Base-by-base conservation (phyloP, 2,113 vertebrate genomes). In the Sporophila hypoxantha region DNA sequence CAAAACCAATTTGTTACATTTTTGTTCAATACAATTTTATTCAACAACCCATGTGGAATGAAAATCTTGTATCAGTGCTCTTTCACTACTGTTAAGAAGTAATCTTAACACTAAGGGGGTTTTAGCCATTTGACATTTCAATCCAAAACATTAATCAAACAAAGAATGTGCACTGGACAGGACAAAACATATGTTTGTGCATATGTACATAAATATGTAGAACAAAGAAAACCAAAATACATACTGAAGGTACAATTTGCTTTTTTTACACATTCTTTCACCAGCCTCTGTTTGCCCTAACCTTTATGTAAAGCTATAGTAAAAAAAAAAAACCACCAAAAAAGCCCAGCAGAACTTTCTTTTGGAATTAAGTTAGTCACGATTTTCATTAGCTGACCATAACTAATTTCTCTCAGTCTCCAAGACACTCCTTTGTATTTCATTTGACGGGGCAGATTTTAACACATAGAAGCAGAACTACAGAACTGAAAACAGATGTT, bases 131-230 rank as follows among this genome's bases (percentile, higher is more conserved):
- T 83, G 32, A n/a, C 17, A 52, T 71, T 69, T 71, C 64, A 59
- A 73, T 52, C 17, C 26, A 56, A 81, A 25, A n/a, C 9, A 62
- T 37, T 20, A 66, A 76, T 42, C 70, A 37, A 80, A 85, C 9
- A 74, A 85, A 79, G 10, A 79, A 69, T 6, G 9, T 18, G n/a
- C 29, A 70, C 15, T 9, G 21, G 30, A 62, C n/a, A 32, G 62
- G 26, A 79, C 6, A 68, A 74, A 79, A 41, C 0, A 0, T 3
- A 17, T 12, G 27, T 55, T 30, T 75, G 16, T 42, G 6, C 3
- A 5, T 15, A 37, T 11, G 3, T 36, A 42, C 1, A 81, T 7
- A 41, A 23, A 49, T 3, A 57, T 0, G 7, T 9, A 53, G 37
- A 68, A 64, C 0, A 70, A 39, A 68, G 17, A 30, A 18, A 41